Evolutionary conservation across 2,888 invertebrate genomes (phyloP).

Genomic region (Allophyes oxyacanthae): DNA sequence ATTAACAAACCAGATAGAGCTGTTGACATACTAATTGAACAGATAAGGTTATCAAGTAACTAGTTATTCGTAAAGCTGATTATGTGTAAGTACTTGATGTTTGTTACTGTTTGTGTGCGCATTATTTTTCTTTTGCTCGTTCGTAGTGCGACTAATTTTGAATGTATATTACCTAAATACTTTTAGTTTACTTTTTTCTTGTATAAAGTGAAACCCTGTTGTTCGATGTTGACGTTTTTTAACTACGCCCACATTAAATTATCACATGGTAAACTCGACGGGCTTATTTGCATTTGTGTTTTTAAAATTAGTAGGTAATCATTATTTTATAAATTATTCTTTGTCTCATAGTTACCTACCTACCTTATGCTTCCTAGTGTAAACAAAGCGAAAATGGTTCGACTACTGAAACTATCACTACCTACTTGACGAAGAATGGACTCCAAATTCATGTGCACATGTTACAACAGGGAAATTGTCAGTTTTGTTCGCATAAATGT

Average conservation of each 20-base stretch:
- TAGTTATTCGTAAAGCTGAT: slow-evolving; percentile 55
- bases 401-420: too few species aligned
- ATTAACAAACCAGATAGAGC: slow-evolving; percentile 79
- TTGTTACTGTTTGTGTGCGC: slow-evolving; percentile 45
- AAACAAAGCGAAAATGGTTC: too few species aligned
- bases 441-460: too few species aligned
- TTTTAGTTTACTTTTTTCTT: slow-evolving; percentile 6
- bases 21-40: slow-evolving; percentile 82
- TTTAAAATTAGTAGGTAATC: too few species aligned
- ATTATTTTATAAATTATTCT: too few species aligned
- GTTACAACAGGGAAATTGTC: too few species aligned
- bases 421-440: too few species aligned
- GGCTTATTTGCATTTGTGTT: not conserved
- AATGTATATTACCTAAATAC: slow-evolving; percentile 13
- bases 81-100: slow-evolving; percentile 44
- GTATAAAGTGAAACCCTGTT: slow-evolving; percentile 19
- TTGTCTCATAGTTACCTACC: too few species aligned
- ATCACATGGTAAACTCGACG: slow-evolving; percentile 7
- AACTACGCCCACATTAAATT: not conserved
- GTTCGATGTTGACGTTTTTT: slow-evolving; percentile 5
- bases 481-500: too few species aligned
- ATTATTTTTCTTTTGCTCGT: slow-evolving; percentile 42
- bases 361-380: too few species aligned
- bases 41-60: slow-evolving; percentile 81
- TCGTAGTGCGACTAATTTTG: slow-evolving; percentile 21